Percentiles rank a stretch among this genome's conserved stretches.
These are phyloP conservation scores for Pterophyllum scalare DNA, from an alignment of 2,113 vertebrate species.

Conservation along the genomic window DNA sequence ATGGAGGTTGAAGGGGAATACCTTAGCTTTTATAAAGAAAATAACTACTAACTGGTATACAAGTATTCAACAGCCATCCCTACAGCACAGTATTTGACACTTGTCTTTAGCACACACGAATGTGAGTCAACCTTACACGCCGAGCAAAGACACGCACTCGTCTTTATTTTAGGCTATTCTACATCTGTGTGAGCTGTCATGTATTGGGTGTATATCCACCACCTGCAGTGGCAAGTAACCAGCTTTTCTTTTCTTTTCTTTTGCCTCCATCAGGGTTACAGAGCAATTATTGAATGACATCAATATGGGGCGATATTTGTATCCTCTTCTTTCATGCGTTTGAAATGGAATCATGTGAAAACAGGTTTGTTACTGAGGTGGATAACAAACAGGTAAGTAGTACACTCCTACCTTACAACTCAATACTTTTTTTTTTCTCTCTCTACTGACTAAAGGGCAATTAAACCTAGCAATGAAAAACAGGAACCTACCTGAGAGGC, in stretches of 20 bases:
- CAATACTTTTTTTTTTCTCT: too few relatives aligned
- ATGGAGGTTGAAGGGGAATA: too few relatives aligned
- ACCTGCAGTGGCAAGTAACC: neutral
- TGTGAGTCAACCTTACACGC: neutral
- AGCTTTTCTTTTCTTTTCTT: neutral
- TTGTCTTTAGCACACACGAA: neutral
- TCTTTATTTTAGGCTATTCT: neutral
- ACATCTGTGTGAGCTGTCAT: neutral
- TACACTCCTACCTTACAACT: neutral
- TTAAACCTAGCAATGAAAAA: neutral
- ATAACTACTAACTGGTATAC: neutral
- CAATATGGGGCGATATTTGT: neutral
- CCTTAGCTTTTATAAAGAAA: neutral
- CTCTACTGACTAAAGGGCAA: neutral
- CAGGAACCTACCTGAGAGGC: slow-evolving; percentile 87
- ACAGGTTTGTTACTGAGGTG: neutral
- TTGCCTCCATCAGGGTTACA: neutral
- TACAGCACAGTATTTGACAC: neutral
- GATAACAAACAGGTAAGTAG: neutral
- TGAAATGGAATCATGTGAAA: neutral
- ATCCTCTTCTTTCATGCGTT: neutral
- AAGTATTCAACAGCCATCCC: neutral
- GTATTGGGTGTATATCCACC: neutral
- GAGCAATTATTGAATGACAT: neutral
- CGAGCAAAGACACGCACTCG: too few relatives aligned